A percentile compares a stretch with the other conserved stretches of the same genome.
Evolutionary conservation across 2,888 invertebrate genomes (phyloP).

Genomic region (Nomada ruficornis): DNA sequence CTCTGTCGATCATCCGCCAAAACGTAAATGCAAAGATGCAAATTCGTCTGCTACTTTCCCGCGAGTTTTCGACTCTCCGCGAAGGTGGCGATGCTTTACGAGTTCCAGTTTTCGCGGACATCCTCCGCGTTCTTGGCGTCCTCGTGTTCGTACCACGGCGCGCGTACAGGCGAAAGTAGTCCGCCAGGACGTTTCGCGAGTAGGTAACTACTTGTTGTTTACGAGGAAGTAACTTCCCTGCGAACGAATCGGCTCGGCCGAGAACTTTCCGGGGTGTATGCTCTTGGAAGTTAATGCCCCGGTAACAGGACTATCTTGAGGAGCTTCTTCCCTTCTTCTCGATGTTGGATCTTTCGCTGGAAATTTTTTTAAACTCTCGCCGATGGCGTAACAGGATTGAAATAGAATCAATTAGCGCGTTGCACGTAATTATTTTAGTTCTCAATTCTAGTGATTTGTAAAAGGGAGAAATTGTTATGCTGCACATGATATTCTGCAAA

Average conservation of each 20-base stretch:
- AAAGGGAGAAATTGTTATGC: too few species aligned
- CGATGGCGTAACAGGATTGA: slow-evolving; percentile 11
- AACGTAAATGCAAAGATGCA: slow-evolving; percentile 43
- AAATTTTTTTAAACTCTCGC: slow-evolving; percentile 20
- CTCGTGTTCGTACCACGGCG: slow-evolving; percentile 57
- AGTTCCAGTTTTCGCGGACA: slow-evolving; percentile 77
- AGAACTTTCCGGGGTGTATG: slow-evolving; percentile 78
- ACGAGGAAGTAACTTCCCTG: slow-evolving; percentile 78
- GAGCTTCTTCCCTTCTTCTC: slow-evolving; percentile 49
- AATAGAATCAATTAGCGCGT: not conserved
- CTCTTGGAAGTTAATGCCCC: slow-evolving; percentile 76
- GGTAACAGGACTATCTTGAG: slow-evolving; percentile 64
- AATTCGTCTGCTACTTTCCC: slow-evolving; percentile 24
- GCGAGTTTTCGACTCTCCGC: slow-evolving; percentile 52
- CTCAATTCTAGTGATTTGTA: not conserved
- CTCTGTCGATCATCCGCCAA: slow-evolving; percentile 40
- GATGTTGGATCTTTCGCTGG: slow-evolving; percentile 32
- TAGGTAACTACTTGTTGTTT: slow-evolving; percentile 80
- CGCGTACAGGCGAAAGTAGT: slow-evolving; percentile 61
- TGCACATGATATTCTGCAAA: too few species aligned
- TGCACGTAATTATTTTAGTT: not conserved
- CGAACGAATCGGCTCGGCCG: slow-evolving; percentile 77
- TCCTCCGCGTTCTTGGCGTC: slow-evolving; percentile 56
- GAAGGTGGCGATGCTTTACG: slow-evolving; percentile 71
- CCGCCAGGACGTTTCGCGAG: slow-evolving; percentile 69